Percentiles rank a stretch among this genome's conserved stretches.
These are phyloP conservation scores for Diabrotica virgifera DNA, from an alignment of 1,140 invertebrate species.

Conservation along the genomic window DNA sequence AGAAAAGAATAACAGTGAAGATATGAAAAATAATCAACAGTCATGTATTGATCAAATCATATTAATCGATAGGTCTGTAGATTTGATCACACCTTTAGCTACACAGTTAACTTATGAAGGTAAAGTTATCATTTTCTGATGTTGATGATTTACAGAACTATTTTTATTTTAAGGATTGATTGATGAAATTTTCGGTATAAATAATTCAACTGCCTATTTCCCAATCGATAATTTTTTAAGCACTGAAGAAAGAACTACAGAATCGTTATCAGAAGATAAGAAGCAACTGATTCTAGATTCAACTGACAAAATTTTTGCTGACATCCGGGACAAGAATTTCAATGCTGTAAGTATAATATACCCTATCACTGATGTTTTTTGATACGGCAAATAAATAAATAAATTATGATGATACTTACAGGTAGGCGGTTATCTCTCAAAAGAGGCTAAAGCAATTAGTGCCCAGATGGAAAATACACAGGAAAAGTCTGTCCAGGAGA, in stretches of 20 bases:
- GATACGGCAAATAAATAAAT: no score
- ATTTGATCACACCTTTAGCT: constrained; percentile 87
- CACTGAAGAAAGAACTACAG: constrained; percentile 59
- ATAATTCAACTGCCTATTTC: constrained; percentile 70
- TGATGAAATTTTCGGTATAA: constrained; percentile 81
- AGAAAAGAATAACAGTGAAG: constrained; percentile 54
- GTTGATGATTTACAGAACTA: neutral
- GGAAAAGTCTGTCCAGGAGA: constrained; percentile 87
- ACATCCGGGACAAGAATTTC: constrained; percentile 92
- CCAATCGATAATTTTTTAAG: constrained; percentile 80
- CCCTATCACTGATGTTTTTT: no score
- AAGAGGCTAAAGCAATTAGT: constrained; percentile 84
- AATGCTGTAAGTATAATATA: constrained; percentile 60
- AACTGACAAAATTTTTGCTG: constrained; percentile 82
- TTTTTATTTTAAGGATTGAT: constrained; percentile 59
- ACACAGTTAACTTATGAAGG: constrained; percentile 98
- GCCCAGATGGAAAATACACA: constrained; percentile 83
- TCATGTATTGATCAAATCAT: constrained; percentile 84
- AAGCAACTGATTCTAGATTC: constrained; percentile 90
- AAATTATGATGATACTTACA: constrained; percentile 26
- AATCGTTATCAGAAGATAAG: constrained; percentile 63
- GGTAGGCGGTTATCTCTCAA: constrained; percentile 78
- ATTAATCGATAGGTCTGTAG: constrained; percentile 67
- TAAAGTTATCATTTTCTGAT: neutral
- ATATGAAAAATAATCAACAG: constrained; percentile 45